These are phyloP conservation scores for Lepidurus arcticus DNA, from an alignment of 1,140 invertebrate genomes.

Conservation along the genomic window DNA sequence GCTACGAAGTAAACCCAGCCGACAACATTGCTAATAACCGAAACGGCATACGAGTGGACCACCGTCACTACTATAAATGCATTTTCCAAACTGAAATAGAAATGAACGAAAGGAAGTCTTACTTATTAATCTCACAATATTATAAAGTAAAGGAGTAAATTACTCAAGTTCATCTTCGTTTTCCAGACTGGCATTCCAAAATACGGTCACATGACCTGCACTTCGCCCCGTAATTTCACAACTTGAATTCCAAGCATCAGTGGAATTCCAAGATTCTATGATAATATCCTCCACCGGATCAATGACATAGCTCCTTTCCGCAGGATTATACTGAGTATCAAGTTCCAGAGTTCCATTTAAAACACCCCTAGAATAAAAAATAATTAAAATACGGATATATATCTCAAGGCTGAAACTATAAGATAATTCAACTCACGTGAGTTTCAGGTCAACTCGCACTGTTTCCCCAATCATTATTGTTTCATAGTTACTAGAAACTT, in stretches of 20 bases:
- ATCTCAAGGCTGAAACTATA: too few relatives aligned
- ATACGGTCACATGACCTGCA: slow-evolving; percentile 37
- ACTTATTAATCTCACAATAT: slow-evolving; percentile 4
- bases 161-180: slow-evolving; percentile 31
- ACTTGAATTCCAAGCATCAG: slow-evolving; percentile 22
- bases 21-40: slow-evolving; percentile 71
- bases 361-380: not conserved
- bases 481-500: not conserved
- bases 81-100: slow-evolving; percentile 53
- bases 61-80: slow-evolving; percentile 68
- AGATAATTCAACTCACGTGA: not conserved
- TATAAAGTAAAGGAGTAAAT: not conserved
- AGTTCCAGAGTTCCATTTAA: not conserved
- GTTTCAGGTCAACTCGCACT: not conserved
- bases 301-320: not conserved
- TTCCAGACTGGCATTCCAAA: slow-evolving; percentile 26
- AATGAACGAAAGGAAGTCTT: slow-evolving; percentile 5
- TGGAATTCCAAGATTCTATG: slow-evolving; percentile 1
- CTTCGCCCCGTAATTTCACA: slow-evolving; percentile 24
- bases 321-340: not conserved
- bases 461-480: slow-evolving; percentile 1
- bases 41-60: slow-evolving; percentile 59
- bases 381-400: not conserved
- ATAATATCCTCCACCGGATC: slow-evolving; percentile 7
- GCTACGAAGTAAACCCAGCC: slow-evolving; percentile 97